Conservation (phyloP, 2,888 invertebrate species). For the Pandemis heparana region DNA sequence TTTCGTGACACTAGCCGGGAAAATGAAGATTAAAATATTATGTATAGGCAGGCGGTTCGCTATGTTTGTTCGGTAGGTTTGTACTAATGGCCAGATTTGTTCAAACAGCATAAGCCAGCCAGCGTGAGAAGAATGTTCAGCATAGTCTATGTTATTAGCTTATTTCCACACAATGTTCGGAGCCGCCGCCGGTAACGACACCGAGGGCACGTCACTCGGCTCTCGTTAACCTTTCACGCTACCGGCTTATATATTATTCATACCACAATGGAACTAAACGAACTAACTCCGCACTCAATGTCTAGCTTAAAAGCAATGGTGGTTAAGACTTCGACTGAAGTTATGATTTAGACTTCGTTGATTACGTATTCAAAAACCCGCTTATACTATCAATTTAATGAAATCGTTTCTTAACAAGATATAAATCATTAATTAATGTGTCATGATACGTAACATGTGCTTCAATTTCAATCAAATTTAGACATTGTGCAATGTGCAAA, state of each 20-base stretch:
- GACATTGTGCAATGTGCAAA: not conserved
- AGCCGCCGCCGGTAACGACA: conserved; percentile 10
- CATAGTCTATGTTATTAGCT: conserved; percentile 4
- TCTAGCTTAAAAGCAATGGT: not conserved
- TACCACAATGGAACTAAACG: conserved; percentile 57
- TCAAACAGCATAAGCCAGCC: not conserved
- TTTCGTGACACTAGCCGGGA: too few species aligned
- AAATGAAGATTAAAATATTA: too few species aligned
- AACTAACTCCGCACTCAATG: conserved; percentile 26
- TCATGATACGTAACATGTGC: not conserved
- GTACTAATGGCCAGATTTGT: not conserved
- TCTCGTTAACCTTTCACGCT: conserved; percentile 81
- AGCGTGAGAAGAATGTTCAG: not conserved
- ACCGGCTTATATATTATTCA: conserved; percentile 71
- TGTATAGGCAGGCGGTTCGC: too few species aligned
- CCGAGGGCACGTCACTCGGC: conserved; percentile 55
- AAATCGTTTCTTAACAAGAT: not conserved
- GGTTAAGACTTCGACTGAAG: not conserved
- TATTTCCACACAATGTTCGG: conserved; percentile 28
- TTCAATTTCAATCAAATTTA: not conserved
- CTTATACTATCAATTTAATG: not conserved
- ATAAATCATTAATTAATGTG: not conserved
- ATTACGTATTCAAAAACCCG: not conserved
- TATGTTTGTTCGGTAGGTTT: too few species aligned
- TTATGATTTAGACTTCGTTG: not conserved